These are phyloP conservation scores for Euclidia mi DNA, from an alignment of 2,888 invertebrate species.

Conservation along the genomic window DNA sequence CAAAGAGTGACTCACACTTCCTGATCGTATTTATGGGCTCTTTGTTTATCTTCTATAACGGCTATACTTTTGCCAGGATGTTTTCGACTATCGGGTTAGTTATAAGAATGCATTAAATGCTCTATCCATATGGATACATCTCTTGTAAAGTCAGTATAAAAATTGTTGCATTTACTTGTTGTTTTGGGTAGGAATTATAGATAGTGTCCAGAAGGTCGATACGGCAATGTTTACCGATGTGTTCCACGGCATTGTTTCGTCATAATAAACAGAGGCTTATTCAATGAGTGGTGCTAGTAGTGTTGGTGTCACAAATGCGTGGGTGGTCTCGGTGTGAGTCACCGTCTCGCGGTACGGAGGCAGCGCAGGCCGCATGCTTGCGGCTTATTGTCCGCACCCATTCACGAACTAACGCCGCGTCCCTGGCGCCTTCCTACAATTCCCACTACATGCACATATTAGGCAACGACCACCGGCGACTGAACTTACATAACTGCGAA, in stretches of 20 bases:
- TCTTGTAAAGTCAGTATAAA: too few species aligned
- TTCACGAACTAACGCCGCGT: slow-evolving; percentile 65
- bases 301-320: slow-evolving; percentile 46
- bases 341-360: slow-evolving; percentile 25
- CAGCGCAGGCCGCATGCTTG: slow-evolving; percentile 54
- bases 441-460: slow-evolving; percentile 58
- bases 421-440: slow-evolving; percentile 54
- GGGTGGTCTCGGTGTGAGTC: slow-evolving; percentile 64
- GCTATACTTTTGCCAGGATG: slow-evolving; percentile 7
- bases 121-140: too few species aligned
- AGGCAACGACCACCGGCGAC: slow-evolving; percentile 50
- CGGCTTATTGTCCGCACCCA: slow-evolving; percentile 72
- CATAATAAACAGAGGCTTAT: slow-evolving; percentile 12
- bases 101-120: neutral
- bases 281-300: slow-evolving; percentile 35
- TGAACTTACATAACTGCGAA: slow-evolving; percentile 15
- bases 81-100: neutral
- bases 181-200: too few species aligned
- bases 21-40: slow-evolving; percentile 25
- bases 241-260: slow-evolving; percentile 31
- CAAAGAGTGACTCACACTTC: slow-evolving; percentile 40
- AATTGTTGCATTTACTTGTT: too few species aligned
- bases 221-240: neutral
- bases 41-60: slow-evolving; percentile 32
- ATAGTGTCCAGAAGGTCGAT: too few species aligned